phyloP scores from a whole-genome alignment of 2,797 vertebrate genomes.

The Nannoperca australis region DNA sequence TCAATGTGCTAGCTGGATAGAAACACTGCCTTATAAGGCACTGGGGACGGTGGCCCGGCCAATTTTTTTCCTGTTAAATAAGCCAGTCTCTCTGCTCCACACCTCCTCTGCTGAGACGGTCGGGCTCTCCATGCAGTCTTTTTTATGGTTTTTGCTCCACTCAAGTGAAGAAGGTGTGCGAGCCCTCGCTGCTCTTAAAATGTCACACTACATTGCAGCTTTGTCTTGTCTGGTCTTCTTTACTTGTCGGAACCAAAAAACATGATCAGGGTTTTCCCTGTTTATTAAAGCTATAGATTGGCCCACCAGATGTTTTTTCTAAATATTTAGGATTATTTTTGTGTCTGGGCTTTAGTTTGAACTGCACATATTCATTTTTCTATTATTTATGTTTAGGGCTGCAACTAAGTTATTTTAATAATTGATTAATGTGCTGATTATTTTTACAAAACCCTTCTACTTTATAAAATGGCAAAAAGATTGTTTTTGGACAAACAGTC shows the following conservation, averaged over 20 bases:
- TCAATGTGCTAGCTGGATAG: constrained; percentile 78
- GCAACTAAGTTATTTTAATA: too few species aligned
- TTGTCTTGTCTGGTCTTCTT: constrained; percentile 16
- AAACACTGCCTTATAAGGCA: constrained; percentile 90
- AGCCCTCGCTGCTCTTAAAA: constrained; percentile 39
- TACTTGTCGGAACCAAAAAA: constrained; percentile 10
- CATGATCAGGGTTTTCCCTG: constrained; percentile 16
- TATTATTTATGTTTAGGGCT: neutral
- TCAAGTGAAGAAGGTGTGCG: constrained; percentile 60
- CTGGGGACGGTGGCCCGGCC: constrained; percentile 84
- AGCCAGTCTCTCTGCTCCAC: constrained; percentile 77
- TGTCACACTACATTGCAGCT: constrained; percentile 45
- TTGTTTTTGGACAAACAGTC: too few species aligned
- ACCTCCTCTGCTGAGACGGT: constrained; percentile 75
- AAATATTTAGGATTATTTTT: neutral
- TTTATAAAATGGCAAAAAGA: too few species aligned
- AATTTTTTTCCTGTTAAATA: constrained; percentile 78
- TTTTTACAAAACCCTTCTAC: too few species aligned
- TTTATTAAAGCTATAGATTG: constrained; percentile 19
- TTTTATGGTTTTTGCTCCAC: constrained; percentile 59
- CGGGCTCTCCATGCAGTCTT: constrained; percentile 52
- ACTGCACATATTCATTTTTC: neutral
- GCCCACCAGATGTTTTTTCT: neutral
- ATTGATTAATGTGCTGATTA: too few species aligned
- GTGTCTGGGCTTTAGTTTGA: neutral